phyloP scores from a whole-genome alignment of 2,888 invertebrate species.

The Lamellibrachia satsuma region DNA sequence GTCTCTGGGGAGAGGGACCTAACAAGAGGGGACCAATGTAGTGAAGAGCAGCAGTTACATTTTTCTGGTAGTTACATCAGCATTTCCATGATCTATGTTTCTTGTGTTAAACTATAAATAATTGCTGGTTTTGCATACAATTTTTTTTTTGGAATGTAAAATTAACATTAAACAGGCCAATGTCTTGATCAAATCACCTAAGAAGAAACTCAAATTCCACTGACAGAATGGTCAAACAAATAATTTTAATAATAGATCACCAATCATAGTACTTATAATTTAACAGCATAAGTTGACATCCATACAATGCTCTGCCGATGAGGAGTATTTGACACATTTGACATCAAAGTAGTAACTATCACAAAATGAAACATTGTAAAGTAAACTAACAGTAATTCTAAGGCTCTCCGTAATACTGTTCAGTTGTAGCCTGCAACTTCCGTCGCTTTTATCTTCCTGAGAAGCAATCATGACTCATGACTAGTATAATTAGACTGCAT shows the following conservation, averaged over 20 bases:
- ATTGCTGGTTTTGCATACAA: background rate
- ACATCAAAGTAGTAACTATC: background rate
- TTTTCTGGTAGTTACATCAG: no score
- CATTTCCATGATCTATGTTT: background rate
- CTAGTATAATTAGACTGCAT: background rate
- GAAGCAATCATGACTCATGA: background rate
- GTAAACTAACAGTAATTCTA: background rate
- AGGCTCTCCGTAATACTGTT: background rate
- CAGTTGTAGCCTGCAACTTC: background rate
- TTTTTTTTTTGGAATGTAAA: background rate
- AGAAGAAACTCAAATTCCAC: background rate
- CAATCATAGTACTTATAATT: background rate
- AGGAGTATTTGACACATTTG: background rate
- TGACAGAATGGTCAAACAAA: background rate
- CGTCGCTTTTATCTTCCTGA: background rate
- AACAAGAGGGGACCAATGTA: no score
- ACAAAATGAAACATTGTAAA: background rate
- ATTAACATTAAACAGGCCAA: background rate
- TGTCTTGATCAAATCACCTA: background rate
- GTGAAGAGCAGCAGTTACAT: no score
- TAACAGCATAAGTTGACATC: background rate
- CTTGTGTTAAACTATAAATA: background rate
- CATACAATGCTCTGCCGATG: background rate
- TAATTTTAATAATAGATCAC: background rate
- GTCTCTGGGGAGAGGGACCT: no score